Evolutionary conservation across 1,140 invertebrate genomes (phyloP), one percentile per base, ranked within the genome.

Genomic region (Mycetomoellerius zeteki): DNA sequence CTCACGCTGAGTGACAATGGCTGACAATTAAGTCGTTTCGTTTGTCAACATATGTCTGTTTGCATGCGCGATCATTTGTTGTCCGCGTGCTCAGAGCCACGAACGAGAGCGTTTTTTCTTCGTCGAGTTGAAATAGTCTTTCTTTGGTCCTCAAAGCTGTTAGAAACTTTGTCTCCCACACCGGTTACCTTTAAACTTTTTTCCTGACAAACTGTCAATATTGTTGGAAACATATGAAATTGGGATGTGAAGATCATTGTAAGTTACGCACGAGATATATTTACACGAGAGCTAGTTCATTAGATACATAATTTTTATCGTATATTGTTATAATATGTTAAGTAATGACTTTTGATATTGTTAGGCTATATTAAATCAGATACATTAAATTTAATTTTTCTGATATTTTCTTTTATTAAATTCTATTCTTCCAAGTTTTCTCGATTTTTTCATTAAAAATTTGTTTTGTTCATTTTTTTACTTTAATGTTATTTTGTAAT

Each of bases 91-190:
- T 58, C 56, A n/a, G 7, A 19, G 14, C 43, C 10, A 16, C 47
- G 19, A 50, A 73, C 67, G 69, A 16, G 52, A 84, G 5, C 12
- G 47, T 76, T 77, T 85, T 85, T 85, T 65, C 47, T 6, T n/a
- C 8, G 30, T 30, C 50, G 24, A 78, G 65, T 77, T 6, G 21
- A 64, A 56, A 73, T 43, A 1, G 6, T 65, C 67, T 88, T 91
- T 81, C 60, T 89, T 88, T 73, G 58, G 21, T 3, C 47, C 16
- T 43, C 75, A 89, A 88, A 62, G 89, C 80, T 58, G 73, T 87
- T 89, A 81, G 73, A 62, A 85, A 86, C 87, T 86, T 89, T 86
- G 85, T 90, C 78, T 77, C 75, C 69, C 75, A 67, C 65, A 65
- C 3, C 12, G 19, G 30, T 64, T 64, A 65, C 21, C 72, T 80